Conservation (phyloP, 2,888 invertebrate genomes). For the Drosophila mercatorum region DNA sequence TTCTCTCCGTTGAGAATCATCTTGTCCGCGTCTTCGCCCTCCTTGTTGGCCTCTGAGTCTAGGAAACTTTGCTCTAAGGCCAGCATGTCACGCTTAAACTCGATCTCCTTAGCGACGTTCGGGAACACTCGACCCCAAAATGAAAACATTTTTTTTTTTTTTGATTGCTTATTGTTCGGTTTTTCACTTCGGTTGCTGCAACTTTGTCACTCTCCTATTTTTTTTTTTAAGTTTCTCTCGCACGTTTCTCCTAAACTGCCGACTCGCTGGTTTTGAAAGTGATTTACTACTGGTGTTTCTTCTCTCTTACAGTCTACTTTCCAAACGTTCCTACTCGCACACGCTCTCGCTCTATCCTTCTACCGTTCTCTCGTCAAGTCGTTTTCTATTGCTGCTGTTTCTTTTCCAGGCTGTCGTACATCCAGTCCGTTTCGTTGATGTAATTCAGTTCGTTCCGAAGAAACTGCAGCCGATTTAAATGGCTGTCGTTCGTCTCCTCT, state of each 20-base stretch:
- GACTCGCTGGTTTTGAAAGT: background rate
- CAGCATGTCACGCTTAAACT: constrained; percentile 85
- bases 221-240: background rate
- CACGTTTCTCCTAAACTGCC: background rate
- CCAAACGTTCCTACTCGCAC: background rate
- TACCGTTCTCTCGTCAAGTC: background rate
- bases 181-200: no score
- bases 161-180: no score
- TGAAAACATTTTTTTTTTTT: background rate
- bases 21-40: background rate
- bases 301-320: background rate
- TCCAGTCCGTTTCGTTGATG: constrained; percentile 92
- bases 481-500: constrained; percentile 88
- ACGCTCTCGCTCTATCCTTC: background rate
- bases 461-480: constrained; percentile 89
- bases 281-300: background rate
- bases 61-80: constrained; percentile 85
- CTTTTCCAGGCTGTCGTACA: constrained; percentile 90
- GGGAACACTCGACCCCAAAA: background rate
- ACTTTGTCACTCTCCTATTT: no score
- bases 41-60: constrained; percentile 73
- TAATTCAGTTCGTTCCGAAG: constrained; percentile 91
- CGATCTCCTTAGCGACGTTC: constrained; percentile 61
- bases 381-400: constrained; percentile 64
- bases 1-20: background rate